Base-by-base conservation (phyloP, 1,140 invertebrate genomes). In the Drosophila miranda region DNA sequence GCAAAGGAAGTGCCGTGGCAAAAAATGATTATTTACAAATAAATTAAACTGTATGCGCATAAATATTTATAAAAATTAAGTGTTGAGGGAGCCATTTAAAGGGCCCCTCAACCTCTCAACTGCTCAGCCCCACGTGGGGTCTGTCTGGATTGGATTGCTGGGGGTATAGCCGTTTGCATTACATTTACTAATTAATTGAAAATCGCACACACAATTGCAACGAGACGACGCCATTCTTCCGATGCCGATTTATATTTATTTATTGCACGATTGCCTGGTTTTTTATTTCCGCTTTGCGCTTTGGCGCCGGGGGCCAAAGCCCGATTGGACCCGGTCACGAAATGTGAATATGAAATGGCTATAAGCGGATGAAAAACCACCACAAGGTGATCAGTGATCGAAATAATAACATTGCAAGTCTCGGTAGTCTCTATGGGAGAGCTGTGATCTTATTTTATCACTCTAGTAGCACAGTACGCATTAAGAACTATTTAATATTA, bases 41-140 rank as follows among this genome's bases (percentile, higher is more conserved):
- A 86, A 86, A 86, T 86, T 86, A 86, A 81, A 86, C 78, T 86
- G 77, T 75, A 64, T 86, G 78, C 77, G 62, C 81, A 86, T 86
- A 86, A 86, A 86, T 86, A 86, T 86, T 86, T 86, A 86, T 86
- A 86, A 86, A 86, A 81, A 87, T 86, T 86, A 86, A 86, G 81
- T 86, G 81, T 86, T 86, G 50, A 84, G 81, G 81, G 81, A 81
- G 81, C 64, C 72, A 86, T 84, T 83, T 62, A 78, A 61, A 75
- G 45, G 34, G 34, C 34, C 34, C 9, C 34, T 38, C 34, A 38
- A 38, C 3, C 34, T 13, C 11, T 8, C 28, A 57, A 78, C 23
- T 7, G 0, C 8, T 3, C 30, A 30, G 3, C 30, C 8, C 48
- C 70, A 49, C 45, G 53, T 45, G 23, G 53, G 44, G 21, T 16